Base-by-base conservation (phyloP, 1,140 invertebrate genomes). In the Macrobrachium nipponense region DNA sequence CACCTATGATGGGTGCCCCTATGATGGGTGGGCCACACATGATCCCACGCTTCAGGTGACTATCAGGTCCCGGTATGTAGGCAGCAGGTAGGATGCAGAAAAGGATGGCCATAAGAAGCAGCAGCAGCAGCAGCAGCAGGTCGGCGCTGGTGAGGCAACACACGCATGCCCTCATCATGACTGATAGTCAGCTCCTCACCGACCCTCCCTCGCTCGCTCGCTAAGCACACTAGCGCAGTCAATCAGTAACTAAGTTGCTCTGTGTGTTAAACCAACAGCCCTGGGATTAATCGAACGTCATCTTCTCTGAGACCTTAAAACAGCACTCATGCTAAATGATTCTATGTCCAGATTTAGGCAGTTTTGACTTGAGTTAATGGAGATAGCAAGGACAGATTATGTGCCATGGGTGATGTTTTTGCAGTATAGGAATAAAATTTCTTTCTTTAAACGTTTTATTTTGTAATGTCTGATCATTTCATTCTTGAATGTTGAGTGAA, bases 111-210 rank as follows among this genome's bases (percentile, higher is more conserved):
- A 80, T 59, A 14, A 72, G 80, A 62, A 79, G 79, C 23, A 78
- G 75, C 75, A 77, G 82, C 73, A 82, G 20, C 15, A 73, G 82
- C 80, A 75, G 81, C 81, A 76, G 81, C 81, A 83, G 84, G 76
- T 80, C 84, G 84, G 68, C 78, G 76, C 84, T 79, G 84, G 84
- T 86, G 84, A 86, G 84, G 84, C 84, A 86, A 86, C 84, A 80
- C 77, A 86, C 84, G 84, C 84, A 86, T 86, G 84, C 84, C 84
- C 66, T 86, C 84, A 70, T 86, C 84, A 86, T 86, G 84, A 86
- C 84, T 86, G 84, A 80, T 86, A 86, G 84, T 72, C 84, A 72
- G 64, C 84, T 70, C 68, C 64, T 78, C 68, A 86, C 84, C 84
- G 64, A 72, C 84, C 84, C 84, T 86, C 84, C 64, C 84, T 86